Evolutionary conservation across 2,888 invertebrate species (phyloP), one percentile per base, ranked within the genome.

Genomic region (Drosophila austrosaltans): DNA sequence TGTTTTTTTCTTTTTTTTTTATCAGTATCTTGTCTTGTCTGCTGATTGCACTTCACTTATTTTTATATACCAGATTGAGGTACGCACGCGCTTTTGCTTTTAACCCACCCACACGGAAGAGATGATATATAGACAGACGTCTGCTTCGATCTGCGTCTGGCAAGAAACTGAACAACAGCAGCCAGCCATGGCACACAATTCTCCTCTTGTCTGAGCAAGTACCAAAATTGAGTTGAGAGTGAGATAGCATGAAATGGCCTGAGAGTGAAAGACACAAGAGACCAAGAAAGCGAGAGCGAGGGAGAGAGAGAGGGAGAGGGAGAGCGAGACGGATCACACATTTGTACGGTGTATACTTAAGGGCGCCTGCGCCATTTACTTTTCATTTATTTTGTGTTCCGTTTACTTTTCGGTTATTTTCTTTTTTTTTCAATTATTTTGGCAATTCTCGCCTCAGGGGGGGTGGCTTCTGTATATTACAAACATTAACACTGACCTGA

Each of bases 101-200:
- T 39, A n/a, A 16, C 12, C 32, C 10, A n/a, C 36, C 12, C 40
- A 42, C 36, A n/a, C 12, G n/a, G n/a, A 30, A 25, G 16, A 8
- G 36, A 10, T 54, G 16, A 12, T 53, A 40, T 22, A 71, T 32
- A 4, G 20, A 12, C n/a, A 36, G 40, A 81, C 90, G 89, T 83
- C 91, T 65, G 81, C 54, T 59, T 79, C 63, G 64, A 68, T 75
- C 81, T 78, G 76, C 80, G 81, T 68, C 68, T 90, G 82, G 76
- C 78, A 77, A 78, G 75, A 75, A 80, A 87, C 85, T 90, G 80
- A 90, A 53, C 67, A 69, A 66, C 68, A 36, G 36, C 54, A 32
- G 59, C 5, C 5, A 40, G 48, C 39, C 58, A 40, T 12, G 36
- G 59, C 32, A 28, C 42, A 63, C 57, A 40, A 59, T 60, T 59